Evolutionary conservation across 2,797 vertebrate genomes (phyloP), one percentile per base, ranked within the genome.

Genomic region (Microhierax caerulescens): DNA sequence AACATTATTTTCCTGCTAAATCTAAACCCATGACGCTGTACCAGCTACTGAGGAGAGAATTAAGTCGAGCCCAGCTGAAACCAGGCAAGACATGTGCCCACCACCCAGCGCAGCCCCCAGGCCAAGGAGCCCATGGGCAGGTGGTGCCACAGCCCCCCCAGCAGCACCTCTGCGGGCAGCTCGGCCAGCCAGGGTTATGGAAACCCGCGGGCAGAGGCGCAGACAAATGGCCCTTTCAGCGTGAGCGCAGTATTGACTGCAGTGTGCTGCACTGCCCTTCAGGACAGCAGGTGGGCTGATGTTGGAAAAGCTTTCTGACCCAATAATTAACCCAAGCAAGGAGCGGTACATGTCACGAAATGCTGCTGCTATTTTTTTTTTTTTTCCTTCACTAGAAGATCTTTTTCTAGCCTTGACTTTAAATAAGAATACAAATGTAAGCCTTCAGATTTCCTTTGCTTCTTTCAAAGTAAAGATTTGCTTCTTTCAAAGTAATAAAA

Each of bases 191-290:
- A 2, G 67, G n/a, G 64, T 37, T 22, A 56, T 5, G 10, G n/a
- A 28, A 72, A 39, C 45, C 41, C 19, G 67, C 39, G 1, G 13
- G 27, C 2, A 5, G 60, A 56, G 50, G n/a, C 5, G 1, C 59
- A 14, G 61, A 24, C 28, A 25, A 56, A 67, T 1, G 41, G 41
- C 41, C 23, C 73, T 90, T n/a, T 21, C 36, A 18, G 68, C 7
- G 2, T 0, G 0, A 53, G 45, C 36, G 6, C 1, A 3, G 32
- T 7, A 30, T 3, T 3, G 79, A 47, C 69, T 24, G 64, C 51
- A 9, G 27, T 0, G 7, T 12, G 32, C 64, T 48, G 61, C 50
- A 3, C 60, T 74, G 70, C 72, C 75, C 76, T 47, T 32, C 28
- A 4, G 76, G 77, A 39, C 77, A 60, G 82, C 82, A n/a, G 93